A percentile compares a stretch with the other conserved stretches of the same genome.
phyloP scores from a whole-genome alignment of 1,140 invertebrate species.

The Trichonephila clavata region DNA sequence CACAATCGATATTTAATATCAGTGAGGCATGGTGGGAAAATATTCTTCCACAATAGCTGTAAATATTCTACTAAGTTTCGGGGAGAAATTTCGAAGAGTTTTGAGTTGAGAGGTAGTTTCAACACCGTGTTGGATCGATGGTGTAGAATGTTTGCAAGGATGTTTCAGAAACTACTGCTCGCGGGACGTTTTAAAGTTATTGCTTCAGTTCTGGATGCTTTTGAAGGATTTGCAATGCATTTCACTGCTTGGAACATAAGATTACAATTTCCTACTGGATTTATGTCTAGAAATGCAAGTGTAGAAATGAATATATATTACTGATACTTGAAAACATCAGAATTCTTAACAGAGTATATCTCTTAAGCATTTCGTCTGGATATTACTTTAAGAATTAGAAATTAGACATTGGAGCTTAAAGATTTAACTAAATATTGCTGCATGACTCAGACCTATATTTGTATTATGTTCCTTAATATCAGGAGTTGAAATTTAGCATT shows the following conservation, averaged over 20 bases:
- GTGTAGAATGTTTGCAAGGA: background rate
- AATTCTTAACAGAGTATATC: too few species aligned
- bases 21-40: background rate
- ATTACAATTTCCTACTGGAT: too few species aligned
- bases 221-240: background rate
- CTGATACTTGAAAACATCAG: too few species aligned
- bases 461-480: too few species aligned
- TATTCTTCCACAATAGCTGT: background rate
- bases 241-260: background rate
- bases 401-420: too few species aligned
- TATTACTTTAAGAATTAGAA: too few species aligned
- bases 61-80: background rate
- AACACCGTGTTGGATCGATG: background rate
- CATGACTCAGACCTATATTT: too few species aligned
- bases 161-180: background rate
- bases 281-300: too few species aligned
- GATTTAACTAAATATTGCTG: too few species aligned
- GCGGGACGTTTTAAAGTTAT: background rate
- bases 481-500: too few species aligned
- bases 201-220: background rate
- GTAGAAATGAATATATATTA: too few species aligned
- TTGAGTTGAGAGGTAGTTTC: background rate
- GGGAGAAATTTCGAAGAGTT: background rate
- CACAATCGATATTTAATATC: slow-evolving; percentile 48
- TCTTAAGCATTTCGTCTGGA: too few species aligned